A percentile compares a stretch with the other conserved stretches of the same genome.
Conservation (phyloP, 2,797 vertebrate genomes). For the Sebastes minor region DNA sequence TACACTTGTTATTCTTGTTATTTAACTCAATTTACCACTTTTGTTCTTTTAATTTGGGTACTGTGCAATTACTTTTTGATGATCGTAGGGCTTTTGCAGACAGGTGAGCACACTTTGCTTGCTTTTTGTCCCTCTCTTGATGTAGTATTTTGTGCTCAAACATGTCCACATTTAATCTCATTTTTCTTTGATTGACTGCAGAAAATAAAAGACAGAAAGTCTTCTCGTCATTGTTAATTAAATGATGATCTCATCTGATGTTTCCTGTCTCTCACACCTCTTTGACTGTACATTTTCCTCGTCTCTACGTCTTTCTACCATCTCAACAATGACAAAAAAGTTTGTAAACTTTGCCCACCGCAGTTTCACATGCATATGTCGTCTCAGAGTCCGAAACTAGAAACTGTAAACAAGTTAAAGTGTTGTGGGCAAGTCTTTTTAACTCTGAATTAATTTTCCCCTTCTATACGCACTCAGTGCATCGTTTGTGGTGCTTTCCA, state of each 20-base stretch:
- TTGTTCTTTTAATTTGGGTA: background rate
- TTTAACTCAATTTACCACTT: background rate
- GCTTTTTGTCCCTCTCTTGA: background rate
- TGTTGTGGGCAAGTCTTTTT: background rate
- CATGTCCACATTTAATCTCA: background rate
- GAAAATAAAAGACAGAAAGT: background rate
- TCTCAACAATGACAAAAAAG: background rate
- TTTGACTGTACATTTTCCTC: background rate
- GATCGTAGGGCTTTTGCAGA: background rate
- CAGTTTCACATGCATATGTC: background rate
- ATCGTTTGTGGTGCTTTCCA: conserved; percentile 20
- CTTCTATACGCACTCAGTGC: background rate
- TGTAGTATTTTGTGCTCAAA: background rate
- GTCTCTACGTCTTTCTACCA: background rate
- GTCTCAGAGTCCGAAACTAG: background rate
- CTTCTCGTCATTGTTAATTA: background rate
- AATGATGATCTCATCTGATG: background rate
- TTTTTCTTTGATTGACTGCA: background rate
- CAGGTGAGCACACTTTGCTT: background rate
- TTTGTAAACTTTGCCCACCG: background rate
- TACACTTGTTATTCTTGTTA: background rate
- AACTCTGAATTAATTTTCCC: background rate
- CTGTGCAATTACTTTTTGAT: background rate
- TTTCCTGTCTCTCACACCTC: background rate
- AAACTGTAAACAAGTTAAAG: background rate